Evolutionary conservation across 2,113 vertebrate genomes (phyloP).

Genomic region (Verasper variegatus): DNA sequence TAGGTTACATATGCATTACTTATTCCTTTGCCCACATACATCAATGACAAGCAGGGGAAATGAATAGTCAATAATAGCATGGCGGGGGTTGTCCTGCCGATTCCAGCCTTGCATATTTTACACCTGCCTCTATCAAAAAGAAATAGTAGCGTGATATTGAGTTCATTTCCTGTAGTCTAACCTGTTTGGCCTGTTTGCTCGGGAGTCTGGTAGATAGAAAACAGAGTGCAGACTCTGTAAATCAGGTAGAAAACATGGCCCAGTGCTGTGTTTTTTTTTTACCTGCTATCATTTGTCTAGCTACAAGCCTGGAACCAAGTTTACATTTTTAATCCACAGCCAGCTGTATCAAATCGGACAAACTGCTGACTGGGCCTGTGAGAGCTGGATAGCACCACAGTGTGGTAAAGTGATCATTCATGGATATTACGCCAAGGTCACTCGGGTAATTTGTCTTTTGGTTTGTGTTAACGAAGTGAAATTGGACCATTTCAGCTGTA

Average conservation of each 20-base stretch:
- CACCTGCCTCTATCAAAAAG: constrained; percentile 69
- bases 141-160: constrained; percentile 69
- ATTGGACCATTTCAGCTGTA: neutral
- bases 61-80: constrained; percentile 78
- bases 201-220: constrained; percentile 67
- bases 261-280: constrained; percentile 58
- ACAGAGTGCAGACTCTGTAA: constrained; percentile 65
- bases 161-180: constrained; percentile 78
- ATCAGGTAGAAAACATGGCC: constrained; percentile 60
- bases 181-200: constrained; percentile 67
- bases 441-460: neutral
- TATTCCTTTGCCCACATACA: constrained; percentile 85
- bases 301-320: constrained; percentile 37
- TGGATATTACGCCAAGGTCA: constrained; percentile 3
- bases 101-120: constrained; percentile 76
- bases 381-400: neutral
- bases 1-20: constrained; percentile 86
- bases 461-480: neutral
- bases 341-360: constrained; percentile 8
- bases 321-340: constrained; percentile 38
- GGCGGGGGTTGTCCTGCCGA: constrained; percentile 54
- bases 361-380: constrained; percentile 5
- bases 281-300: constrained; percentile 66
- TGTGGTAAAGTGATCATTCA: constrained; percentile 17
- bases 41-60: constrained; percentile 88